Base-by-base conservation (phyloP, 2,113 vertebrate genomes). In the Oostethus manadensis region DNA sequence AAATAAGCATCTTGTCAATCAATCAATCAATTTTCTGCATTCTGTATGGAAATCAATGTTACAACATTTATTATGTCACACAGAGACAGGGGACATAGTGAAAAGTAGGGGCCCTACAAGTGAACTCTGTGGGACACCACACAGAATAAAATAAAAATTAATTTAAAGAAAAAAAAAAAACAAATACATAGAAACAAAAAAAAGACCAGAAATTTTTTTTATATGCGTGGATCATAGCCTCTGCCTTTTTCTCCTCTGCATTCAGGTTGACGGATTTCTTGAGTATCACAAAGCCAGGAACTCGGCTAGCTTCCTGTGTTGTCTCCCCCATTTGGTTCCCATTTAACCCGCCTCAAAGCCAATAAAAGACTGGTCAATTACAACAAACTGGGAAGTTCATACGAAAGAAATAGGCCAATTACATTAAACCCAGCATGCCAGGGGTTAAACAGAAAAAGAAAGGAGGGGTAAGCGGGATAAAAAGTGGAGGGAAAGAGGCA, bases 311-410 rank as follows among this genome's bases (percentile, higher is more conserved):
- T 79, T 82, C 80, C 76, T 84, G 79, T 76, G 76, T 76, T 84
- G 74, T 75, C 79, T 83, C 70, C 79, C 10, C 80, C 84, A 87
- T 88, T 89, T 88, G 85, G 83, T 87, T 88, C 78, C 72, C 77
- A 88, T 88, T 87, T 84, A 87, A 83, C 73, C 67, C 58, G 62
- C 80, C 81, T 87, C 80, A 66, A 76, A 84, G 78, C 83, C 80
- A 86, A 87, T 89, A 89, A 88, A 89, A 71, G 74, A 72, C 76
- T 50, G 85, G 85, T 87, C 82, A 86, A 88, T 87, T 85, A 86
- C 85, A 84, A 78, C 78, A 76, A 80, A 74, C 82, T 62, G 66
- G 74, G 71, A 79, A 86, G 78, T 85, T 88, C 77, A 81, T 81
- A 83, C 81, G 77, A 73, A 79, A 78, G 84, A 88, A 88, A 89